These are phyloP conservation scores for Phymorhynchus buccinoides DNA, from an alignment of 1,140 invertebrate genomes.

Conservation along the genomic window DNA sequence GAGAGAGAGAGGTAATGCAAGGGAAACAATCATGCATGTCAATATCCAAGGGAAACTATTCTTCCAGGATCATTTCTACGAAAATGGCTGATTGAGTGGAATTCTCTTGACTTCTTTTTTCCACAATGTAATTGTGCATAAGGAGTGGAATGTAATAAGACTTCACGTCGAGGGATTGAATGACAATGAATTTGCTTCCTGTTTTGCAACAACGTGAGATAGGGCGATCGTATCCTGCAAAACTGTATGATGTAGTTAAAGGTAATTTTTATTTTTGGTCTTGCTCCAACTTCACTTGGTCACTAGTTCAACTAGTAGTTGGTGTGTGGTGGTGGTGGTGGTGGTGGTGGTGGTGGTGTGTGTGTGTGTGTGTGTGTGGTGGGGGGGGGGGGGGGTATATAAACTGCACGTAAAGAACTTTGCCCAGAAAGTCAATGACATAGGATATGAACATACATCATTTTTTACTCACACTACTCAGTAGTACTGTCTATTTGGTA, in stretches of 20 bases:
- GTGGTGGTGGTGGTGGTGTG: neutral
- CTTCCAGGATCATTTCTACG: neutral
- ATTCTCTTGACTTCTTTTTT: neutral
- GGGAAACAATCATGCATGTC: too few relatives aligned
- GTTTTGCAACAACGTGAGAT: slow-evolving; percentile 45
- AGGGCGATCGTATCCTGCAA: slow-evolving; percentile 45
- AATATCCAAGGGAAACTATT: neutral
- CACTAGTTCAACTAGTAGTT: neutral
- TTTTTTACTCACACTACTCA: too few relatives aligned
- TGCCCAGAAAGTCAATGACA: neutral
- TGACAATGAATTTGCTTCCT: slow-evolving; percentile 47
- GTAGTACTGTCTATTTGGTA: too few relatives aligned
- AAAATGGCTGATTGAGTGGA: neutral
- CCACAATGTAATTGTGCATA: neutral
- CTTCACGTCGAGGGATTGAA: neutral
- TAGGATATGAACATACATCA: too few relatives aligned
- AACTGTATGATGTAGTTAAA: slow-evolving; percentile 51
- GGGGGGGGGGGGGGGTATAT: too few relatives aligned
- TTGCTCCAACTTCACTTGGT: neutral
- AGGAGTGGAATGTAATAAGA: neutral
- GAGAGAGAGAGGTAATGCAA: too few relatives aligned
- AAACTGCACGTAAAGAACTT: neutral
- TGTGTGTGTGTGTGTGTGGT: too few relatives aligned
- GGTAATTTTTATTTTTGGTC: slow-evolving; percentile 26
- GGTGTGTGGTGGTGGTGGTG: neutral